phyloP scores from a whole-genome alignment of 2,113 vertebrate genomes.

The Prunella himalayana region DNA sequence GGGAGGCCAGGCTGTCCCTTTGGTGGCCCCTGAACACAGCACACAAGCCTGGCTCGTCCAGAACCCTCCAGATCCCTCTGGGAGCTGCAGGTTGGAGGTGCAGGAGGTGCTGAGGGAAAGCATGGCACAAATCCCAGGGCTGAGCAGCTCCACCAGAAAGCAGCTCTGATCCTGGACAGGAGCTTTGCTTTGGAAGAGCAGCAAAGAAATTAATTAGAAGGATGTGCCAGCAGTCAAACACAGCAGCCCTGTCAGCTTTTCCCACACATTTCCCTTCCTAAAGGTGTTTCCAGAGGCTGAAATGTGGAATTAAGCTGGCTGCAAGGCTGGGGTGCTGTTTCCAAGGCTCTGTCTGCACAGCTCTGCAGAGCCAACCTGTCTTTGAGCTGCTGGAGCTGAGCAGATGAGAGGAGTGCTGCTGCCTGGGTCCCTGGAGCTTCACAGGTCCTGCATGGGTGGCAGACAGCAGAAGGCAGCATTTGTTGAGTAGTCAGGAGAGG shows the following conservation, averaged over 20 bases:
- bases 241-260: neutral
- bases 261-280: neutral
- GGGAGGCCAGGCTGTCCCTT: neutral
- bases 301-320: neutral
- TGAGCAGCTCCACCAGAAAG: neutral
- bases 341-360: neutral
- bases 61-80: neutral
- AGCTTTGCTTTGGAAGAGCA: constrained; percentile 9
- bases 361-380: neutral
- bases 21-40: neutral
- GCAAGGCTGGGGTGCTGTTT: neutral
- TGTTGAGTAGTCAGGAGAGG: neutral
- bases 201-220: constrained; percentile 35
- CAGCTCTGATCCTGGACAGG: neutral
- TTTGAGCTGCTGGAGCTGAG: neutral
- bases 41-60: neutral
- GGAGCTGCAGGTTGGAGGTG: neutral
- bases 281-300: constrained; percentile 7
- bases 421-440: neutral
- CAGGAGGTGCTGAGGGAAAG: neutral
- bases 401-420: neutral
- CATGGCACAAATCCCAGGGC: neutral
- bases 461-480: neutral
- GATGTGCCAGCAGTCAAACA: neutral
- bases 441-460: neutral